A percentile compares a stretch with the other conserved stretches of the same genome.
Conservation (phyloP, 2,113 vertebrate species). For the Aegithalos caudatus region DNA sequence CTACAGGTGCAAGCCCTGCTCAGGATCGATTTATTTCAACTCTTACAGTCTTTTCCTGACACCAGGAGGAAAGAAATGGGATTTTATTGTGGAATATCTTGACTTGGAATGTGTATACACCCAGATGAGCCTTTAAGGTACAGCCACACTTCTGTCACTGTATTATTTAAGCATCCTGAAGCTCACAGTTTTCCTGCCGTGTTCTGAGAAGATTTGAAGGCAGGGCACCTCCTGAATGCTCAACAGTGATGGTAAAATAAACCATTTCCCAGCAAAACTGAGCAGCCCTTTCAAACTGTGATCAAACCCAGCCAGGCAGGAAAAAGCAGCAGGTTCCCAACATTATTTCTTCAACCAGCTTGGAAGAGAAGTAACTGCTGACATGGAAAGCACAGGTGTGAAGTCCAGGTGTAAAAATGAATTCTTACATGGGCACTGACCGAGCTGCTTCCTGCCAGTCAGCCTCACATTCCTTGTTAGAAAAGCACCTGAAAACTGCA, state of each 20-base stretch:
- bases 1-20: not conserved
- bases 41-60: not conserved
- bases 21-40: not conserved
- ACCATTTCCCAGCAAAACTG: not conserved
- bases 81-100: not conserved
- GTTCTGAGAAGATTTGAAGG: not conserved
- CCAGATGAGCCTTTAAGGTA: accelerated
- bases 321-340: not conserved
- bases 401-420: not conserved
- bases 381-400: not conserved
- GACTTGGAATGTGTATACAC: too few species aligned
- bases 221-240: not conserved
- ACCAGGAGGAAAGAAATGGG: not conserved
- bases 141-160: not conserved
- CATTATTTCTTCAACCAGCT: accelerated
- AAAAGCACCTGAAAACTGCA: not conserved
- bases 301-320: not conserved
- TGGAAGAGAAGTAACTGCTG: not conserved
- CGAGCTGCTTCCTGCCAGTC: not conserved
- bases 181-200: not conserved
- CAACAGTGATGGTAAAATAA: not conserved
- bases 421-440: accelerated
- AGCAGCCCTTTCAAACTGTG: not conserved
- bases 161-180: not conserved
- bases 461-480: not conserved